These are phyloP conservation scores for Lathronympha strigana DNA, from an alignment of 2,888 invertebrate species.

Conservation along the genomic window DNA sequence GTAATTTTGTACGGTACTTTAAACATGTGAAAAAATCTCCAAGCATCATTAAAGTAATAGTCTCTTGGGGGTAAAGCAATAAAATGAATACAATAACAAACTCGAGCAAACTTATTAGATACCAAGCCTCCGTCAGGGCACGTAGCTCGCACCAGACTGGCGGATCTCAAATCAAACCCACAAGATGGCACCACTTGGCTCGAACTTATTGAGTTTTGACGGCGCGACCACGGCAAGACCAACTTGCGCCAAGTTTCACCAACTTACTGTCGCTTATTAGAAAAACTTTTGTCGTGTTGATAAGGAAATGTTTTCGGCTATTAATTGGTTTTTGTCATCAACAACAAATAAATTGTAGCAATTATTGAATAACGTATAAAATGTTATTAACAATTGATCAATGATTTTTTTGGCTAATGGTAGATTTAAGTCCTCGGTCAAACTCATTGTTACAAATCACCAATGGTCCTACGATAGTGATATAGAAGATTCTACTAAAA, in stretches of 20 bases:
- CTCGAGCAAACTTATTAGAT: neutral
- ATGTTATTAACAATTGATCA: too few species aligned
- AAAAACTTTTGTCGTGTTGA: conserved; percentile 43
- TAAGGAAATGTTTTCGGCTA: conserved; percentile 16
- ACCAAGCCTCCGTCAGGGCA: conserved; percentile 10
- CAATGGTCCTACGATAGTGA: too few species aligned
- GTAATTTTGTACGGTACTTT: too few species aligned
- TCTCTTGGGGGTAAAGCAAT: too few species aligned
- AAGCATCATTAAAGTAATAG: too few species aligned
- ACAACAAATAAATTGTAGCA: too few species aligned
- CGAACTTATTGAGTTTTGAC: conserved; percentile 47
- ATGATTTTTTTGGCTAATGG: too few species aligned
- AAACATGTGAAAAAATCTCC: too few species aligned
- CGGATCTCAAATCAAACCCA: conserved; percentile 32
- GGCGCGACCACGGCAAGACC: conserved; percentile 36
- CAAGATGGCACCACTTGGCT: conserved; percentile 43
- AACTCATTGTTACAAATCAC: too few species aligned
- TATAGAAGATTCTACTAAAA: too few species aligned
- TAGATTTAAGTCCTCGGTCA: too few species aligned
- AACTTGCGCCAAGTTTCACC: conserved; percentile 42
- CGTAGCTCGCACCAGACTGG: conserved; percentile 39
- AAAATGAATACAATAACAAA: neutral
- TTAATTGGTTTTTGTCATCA: conserved; percentile 6
- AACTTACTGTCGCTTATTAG: conserved; percentile 45
- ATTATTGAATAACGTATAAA: too few species aligned